Evolutionary conservation across 2,888 invertebrate genomes (phyloP), one percentile per base, ranked within the genome.

Genomic region (Sialis lutaria): DNA sequence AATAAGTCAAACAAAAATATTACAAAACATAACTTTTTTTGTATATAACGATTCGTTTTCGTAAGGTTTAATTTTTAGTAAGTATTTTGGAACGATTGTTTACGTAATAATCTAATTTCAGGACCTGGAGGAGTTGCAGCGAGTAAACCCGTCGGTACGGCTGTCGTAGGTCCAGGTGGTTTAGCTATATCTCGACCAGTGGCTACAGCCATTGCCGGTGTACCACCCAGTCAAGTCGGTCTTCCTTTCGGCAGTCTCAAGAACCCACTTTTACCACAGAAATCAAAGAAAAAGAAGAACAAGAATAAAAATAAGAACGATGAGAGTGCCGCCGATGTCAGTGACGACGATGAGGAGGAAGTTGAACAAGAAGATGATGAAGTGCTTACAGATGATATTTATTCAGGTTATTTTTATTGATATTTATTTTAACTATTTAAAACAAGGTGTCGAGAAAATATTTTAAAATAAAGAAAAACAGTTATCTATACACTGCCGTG

Each of bases 171-270:
- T 0, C 70, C 73, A 1, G 74, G 75, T 40, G 84, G 84, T 0
- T 61, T 82, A 6, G 83, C 84, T 0, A 67, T 84, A 4, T 77
- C 83, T 0, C 68, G 75, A 5, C 84, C 84, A 0, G 69, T 81
- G 0, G 83, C 75, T 22, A 83, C 83, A 0, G 84, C 84, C 6
- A 77, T 85, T 34, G 83, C 84, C 1, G 84, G 84, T 1, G 66
- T 84, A 0, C 69, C 73, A 49, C 76, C 77, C 0, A 64, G 64
- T 45, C 64, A 67, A 54, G 59, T 63, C 6, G 52, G 65, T 8
- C 56, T 65, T 10, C 65, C 65, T 12, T 56, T 63, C 31, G 47
- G 42, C 60, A 59, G 45, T 59, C 57, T 8, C 60, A 62, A 49
- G 55, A 54, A 6, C 53, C 54, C 44, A 45, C 54, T 6, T 54